Conservation (phyloP, 2,113 vertebrate species). For the Pungitius pungitius region DNA sequence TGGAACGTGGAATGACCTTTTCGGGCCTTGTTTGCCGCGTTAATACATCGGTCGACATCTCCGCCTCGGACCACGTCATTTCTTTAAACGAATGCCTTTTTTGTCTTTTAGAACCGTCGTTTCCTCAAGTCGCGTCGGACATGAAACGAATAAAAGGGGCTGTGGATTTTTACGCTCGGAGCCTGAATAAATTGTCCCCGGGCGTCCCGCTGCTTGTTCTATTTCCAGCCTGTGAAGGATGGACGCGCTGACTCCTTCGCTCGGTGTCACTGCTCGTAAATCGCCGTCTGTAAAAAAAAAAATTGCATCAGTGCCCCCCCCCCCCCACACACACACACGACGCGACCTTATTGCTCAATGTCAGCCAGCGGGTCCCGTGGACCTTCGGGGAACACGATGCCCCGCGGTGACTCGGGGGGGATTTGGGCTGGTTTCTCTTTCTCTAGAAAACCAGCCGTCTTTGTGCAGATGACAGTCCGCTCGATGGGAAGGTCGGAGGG, state of each 20-base stretch:
- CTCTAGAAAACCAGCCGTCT: slow-evolving; percentile 38
- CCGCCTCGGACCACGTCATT: slow-evolving; percentile 42
- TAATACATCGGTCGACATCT: slow-evolving; percentile 73
- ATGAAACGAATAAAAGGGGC: slow-evolving; percentile 29
- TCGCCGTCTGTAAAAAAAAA: slow-evolving; percentile 54
- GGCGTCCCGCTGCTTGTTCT: slow-evolving; percentile 44
- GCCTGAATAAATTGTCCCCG: slow-evolving; percentile 55
- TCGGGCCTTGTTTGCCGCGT: slow-evolving; percentile 63
- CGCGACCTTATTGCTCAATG: slow-evolving; percentile 55
- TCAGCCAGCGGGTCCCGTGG: slow-evolving; percentile 37
- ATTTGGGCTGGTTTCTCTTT: slow-evolving; percentile 9
- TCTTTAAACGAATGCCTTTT: slow-evolving; percentile 48
- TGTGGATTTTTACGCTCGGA: slow-evolving; percentile 26
- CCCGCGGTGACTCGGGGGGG: slow-evolving; percentile 31
- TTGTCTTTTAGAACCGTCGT: slow-evolving; percentile 34
- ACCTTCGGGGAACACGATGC: slow-evolving; percentile 29
- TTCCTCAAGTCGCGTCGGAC: slow-evolving; percentile 21
- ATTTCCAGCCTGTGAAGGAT: slow-evolving; percentile 55
- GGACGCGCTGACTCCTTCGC: slow-evolving; percentile 58
- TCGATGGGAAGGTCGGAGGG: slow-evolving; percentile 42
- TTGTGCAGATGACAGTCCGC: slow-evolving; percentile 5
- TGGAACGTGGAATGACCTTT: slow-evolving; percentile 73
- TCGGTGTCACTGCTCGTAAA: slow-evolving; percentile 59
- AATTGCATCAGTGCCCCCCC: slow-evolving; percentile 65
- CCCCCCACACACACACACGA: no score